phyloP scores from a whole-genome alignment of 2,113 vertebrate species.

The Xenotilapia caudafasciata region DNA sequence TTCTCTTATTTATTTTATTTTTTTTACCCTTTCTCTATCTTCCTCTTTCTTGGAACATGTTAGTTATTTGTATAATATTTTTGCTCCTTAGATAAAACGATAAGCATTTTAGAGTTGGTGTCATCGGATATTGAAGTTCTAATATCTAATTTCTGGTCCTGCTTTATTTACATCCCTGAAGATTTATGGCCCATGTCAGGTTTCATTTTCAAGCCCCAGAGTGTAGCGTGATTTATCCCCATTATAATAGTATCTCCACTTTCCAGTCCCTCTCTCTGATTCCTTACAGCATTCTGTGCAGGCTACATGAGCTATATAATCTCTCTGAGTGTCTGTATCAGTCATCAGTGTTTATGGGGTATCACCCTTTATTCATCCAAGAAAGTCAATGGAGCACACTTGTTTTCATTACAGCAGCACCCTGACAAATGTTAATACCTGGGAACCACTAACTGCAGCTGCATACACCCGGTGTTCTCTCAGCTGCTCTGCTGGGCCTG shows the following conservation, averaged over 20 bases:
- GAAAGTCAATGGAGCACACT: constrained; percentile 12
- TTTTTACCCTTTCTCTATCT: not conserved
- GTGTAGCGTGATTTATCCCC: constrained; percentile 50
- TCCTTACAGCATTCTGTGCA: constrained; percentile 4
- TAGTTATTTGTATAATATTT: not conserved
- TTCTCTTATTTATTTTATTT: not conserved
- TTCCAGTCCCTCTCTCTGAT: constrained; percentile 38
- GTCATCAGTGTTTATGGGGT: constrained; percentile 36
- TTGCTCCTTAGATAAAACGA: not conserved
- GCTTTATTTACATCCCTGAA: constrained; percentile 48
- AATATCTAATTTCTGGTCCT: constrained; percentile 38
- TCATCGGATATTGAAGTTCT: constrained; percentile 24
- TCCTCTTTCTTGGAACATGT: not conserved
- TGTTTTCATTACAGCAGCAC: not conserved
- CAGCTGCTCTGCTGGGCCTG: not conserved
- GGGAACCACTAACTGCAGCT: not conserved
- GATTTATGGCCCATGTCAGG: constrained; percentile 43
- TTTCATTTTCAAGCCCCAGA: constrained; percentile 44
- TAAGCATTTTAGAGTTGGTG: not conserved
- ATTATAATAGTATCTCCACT: constrained; percentile 45
- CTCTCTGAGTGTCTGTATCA: constrained; percentile 47
- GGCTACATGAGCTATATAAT: constrained; percentile 28
- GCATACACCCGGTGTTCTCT: not conserved
- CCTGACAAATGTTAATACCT: not conserved
- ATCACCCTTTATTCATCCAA: constrained; percentile 33